phyloP scores from a whole-genome alignment of 1,140 invertebrate genomes.

The Ylistrum balloti region DNA sequence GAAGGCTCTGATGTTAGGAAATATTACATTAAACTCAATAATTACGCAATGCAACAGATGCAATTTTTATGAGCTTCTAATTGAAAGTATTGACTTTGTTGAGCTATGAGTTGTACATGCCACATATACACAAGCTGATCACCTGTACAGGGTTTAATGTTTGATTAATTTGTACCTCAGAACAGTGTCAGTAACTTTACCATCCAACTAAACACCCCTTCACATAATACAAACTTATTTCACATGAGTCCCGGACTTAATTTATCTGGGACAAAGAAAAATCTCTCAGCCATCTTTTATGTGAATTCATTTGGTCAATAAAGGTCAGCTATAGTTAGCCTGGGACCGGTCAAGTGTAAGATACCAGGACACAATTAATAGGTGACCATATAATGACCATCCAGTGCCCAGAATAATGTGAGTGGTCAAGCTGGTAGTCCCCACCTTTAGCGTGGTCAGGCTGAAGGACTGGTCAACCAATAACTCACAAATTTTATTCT shows the following conservation, averaged over 20 bases:
- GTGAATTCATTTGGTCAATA: conserved; percentile 39
- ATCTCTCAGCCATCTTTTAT: conserved; percentile 23
- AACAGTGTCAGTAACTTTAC: neutral
- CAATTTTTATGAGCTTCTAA: conserved; percentile 35
- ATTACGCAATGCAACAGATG: conserved; percentile 26
- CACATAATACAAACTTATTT: conserved; percentile 36
- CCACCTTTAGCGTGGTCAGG: neutral
- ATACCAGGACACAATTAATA: conserved; percentile 39
- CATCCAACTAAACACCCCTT: neutral
- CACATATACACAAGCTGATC: neutral
- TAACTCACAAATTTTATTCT: neutral
- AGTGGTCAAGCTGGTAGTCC: conserved; percentile 26
- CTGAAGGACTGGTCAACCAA: neutral
- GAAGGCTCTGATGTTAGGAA: conserved; percentile 27
- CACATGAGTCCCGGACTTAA: conserved; percentile 22
- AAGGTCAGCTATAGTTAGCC: conserved; percentile 37
- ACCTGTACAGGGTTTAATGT: neutral
- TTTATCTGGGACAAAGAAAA: conserved; percentile 33
- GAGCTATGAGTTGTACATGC: neutral
- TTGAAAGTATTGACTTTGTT: conserved; percentile 13
- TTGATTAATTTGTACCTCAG: neutral
- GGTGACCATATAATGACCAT: conserved; percentile 38
- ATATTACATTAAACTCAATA: conserved; percentile 22
- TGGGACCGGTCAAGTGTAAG: conserved; percentile 37
- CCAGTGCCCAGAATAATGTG: conserved; percentile 32